Conservation (phyloP, 2,797 vertebrate genomes). For the Rachycentron canadum region DNA sequence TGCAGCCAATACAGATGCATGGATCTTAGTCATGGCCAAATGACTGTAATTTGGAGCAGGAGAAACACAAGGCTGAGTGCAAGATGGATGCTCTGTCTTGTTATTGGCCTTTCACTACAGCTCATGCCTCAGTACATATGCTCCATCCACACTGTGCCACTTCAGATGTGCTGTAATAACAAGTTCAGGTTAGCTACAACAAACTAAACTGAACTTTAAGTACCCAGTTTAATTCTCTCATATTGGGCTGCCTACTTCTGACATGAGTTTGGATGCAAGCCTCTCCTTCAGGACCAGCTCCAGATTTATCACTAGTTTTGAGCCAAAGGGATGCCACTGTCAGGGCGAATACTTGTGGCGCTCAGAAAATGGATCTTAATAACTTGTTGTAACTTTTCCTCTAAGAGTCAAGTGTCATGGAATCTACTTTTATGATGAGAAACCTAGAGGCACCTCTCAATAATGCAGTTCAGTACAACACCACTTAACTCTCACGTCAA, state of each 20-base stretch:
- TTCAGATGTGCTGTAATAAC: constrained; percentile 21
- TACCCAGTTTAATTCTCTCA: constrained; percentile 20
- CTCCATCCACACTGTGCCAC: neutral
- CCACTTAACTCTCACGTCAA: neutral
- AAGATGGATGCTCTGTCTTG: constrained; percentile 60
- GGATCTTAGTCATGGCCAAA: constrained; percentile 77
- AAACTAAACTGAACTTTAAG: constrained; percentile 36
- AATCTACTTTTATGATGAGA: neutral
- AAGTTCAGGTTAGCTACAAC: constrained; percentile 30
- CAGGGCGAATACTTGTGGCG: neutral
- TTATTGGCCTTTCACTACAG: constrained; percentile 71
- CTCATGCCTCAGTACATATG: constrained; percentile 21
- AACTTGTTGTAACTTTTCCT: neutral
- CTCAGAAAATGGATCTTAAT: neutral
- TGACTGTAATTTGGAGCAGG: constrained; percentile 79
- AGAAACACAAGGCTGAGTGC: constrained; percentile 68
- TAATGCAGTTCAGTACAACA: neutral
- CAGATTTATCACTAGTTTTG: constrained; percentile 23
- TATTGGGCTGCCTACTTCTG: constrained; percentile 16
- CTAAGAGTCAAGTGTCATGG: neutral
- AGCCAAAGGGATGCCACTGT: neutral
- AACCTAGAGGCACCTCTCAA: neutral
- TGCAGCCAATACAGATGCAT: constrained; percentile 57
- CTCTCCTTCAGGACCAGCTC: constrained; percentile 21
- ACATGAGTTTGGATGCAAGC: no score